Evolutionary conservation across 2,797 vertebrate genomes (phyloP).

Genomic region (Tarsius wallacei): DNA sequence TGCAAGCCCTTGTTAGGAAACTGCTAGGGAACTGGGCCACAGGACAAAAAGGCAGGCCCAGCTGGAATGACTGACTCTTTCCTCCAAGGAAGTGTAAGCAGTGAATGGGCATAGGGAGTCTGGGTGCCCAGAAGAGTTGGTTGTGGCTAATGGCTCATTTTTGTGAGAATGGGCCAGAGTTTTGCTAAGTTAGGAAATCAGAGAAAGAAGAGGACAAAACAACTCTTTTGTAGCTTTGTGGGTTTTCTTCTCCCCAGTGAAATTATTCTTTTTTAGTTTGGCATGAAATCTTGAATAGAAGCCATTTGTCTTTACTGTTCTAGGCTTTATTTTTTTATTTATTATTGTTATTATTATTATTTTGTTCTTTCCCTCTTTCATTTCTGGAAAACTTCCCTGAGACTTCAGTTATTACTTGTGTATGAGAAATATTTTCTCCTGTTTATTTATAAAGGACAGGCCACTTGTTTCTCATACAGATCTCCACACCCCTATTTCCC

Average conservation of each 20-base stretch:
- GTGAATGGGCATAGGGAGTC: background rate
- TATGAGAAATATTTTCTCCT: background rate
- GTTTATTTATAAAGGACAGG: background rate
- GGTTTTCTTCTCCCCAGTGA: background rate
- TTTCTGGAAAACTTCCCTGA: background rate
- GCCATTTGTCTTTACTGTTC: background rate
- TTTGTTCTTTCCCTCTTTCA: background rate
- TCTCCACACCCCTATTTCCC: accelerated
- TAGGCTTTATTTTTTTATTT: background rate
- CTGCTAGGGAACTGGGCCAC: background rate
- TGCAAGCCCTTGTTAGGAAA: background rate
- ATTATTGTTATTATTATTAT: too few species aligned
- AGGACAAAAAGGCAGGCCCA: background rate
- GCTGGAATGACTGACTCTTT: background rate
- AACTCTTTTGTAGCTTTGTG: background rate
- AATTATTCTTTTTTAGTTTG: background rate
- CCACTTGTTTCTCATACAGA: background rate
- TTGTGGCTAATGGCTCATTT: background rate
- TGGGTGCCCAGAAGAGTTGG: background rate
- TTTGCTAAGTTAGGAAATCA: conserved; percentile 56
- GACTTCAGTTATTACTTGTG: background rate
- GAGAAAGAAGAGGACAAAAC: background rate
- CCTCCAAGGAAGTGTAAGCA: background rate
- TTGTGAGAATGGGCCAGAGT: background rate
- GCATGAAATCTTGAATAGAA: conserved; percentile 15